Evolutionary conservation across 1,140 invertebrate species (phyloP).

Genomic region (Drosophila neocordata): DNA sequence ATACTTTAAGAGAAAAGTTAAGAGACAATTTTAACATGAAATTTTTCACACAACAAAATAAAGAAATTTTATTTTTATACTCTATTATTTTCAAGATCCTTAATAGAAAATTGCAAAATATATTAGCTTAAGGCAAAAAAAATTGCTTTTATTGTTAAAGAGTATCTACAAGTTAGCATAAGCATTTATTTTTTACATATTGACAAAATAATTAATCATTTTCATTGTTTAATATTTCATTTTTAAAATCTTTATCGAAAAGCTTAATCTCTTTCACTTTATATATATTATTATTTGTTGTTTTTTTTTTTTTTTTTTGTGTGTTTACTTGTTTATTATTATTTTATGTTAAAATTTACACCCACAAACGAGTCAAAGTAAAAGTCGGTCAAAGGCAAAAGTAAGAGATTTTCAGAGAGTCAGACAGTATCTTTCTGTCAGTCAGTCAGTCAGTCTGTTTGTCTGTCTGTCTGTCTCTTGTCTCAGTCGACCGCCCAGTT

Average conservation of each 20-base stretch:
- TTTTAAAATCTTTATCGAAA: constrained; percentile 43
- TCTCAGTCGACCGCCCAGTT: constrained; percentile 54
- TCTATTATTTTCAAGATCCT: no score
- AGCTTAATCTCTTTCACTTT: constrained; percentile 50
- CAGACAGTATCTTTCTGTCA: constrained; percentile 21
- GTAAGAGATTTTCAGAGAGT: constrained; percentile 1
- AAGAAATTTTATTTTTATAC: no score
- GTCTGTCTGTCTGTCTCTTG: not conserved
- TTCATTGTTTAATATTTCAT: constrained; percentile 63
- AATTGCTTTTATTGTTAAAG: no score
- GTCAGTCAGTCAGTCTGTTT: constrained; percentile 31
- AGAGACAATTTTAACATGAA: no score
- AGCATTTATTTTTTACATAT: not conserved
- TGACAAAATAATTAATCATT: constrained; percentile 58
- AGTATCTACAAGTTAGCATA: no score
- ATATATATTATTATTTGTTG: no score
- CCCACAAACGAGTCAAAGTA: not conserved
- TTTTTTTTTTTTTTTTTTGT: constrained; percentile 20
- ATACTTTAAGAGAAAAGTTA: no score
- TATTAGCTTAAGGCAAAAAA: no score
- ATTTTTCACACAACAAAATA: no score
- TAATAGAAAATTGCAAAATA: no score
- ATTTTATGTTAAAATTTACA: constrained; percentile 9
- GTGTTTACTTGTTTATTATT: constrained; percentile 20
- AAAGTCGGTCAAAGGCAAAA: not conserved